Base-by-base conservation (phyloP, 2,113 vertebrate species). In the Setophaga coronata region DNA sequence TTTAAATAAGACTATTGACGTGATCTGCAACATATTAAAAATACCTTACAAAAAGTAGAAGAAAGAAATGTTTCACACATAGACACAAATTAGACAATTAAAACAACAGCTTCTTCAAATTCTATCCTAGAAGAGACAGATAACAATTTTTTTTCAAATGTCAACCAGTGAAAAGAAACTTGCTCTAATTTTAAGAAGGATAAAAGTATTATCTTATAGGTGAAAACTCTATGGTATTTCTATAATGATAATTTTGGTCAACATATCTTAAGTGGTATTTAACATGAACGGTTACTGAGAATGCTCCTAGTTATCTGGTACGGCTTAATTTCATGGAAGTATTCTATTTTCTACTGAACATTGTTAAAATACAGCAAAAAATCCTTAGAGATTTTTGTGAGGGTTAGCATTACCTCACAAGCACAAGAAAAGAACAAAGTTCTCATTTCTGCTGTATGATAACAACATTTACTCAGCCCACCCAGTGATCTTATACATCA, bases 401-500 rank as follows among this genome's bases (percentile, higher is more conserved):
- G 31, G 21, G 10, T 61, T 40, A 81, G n/a, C 21, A 56, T n/a
- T 28, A 74, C 43, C 56, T 62, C 28, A 21, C 14, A 40, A 50
- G 45, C 9, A 0, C 40, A 51, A 50, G 42, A 58, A 36, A 57
- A 73, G 28, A 48, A 77, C 13, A 28, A 62, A 66, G 21, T 62
- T 81, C 58, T 78, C 8, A 34, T 56, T 81, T 54, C 53, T 67
- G 3, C 48, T 66, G 36, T 24, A 47, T 1, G 0, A 29, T 42
- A 69, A 45, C 12, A 51, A 18, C 42, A 31, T 48, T 97, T 98
- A 99, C 9, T 96, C 91, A 96, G 98, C 98, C 99, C 99, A 99
- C 40, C 98, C 98, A 42, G 97, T 98, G 82, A 99, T 99, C 80
- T 99, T 98, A 80, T 99, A 99, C 98, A 99, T 98, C 77, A 99